Evolutionary conservation across 2,888 invertebrate genomes (phyloP), one percentile per base, ranked within the genome.

Genomic region (Ennomos fuscantarius): DNA sequence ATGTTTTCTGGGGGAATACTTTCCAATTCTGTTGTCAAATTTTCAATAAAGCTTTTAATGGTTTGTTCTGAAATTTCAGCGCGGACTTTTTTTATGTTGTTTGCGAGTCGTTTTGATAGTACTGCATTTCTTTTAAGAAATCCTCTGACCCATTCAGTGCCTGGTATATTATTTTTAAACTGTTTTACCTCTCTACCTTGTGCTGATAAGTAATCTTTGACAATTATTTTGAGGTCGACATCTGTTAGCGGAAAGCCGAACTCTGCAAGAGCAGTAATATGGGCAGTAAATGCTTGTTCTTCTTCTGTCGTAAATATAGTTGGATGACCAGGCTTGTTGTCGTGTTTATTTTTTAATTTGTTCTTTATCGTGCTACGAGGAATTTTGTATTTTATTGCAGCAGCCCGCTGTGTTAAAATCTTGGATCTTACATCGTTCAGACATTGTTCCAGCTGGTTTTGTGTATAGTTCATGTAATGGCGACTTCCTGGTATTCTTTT

Each of bases 201-300:
- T 9, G 46, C 36, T 31, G 32, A 8, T 8, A 47, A 37, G 31
- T 47, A 47, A 24, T 47, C 37, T 24, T 36, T 37, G 6, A 47
- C 31, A 35, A 57, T 56, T 9, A 63, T 39, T 52, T 52, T 54
- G 8, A 60, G 24, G 35, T 62, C 56, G 10, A 62, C 43, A 9
- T 52, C 62, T 11, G 52, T 55, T 8, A 62, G 39, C 13, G 55
- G 62, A 49, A 62, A 62, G 11, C 62, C 62, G 31, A 41, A 62
- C 12, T 62, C 62, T 2, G 55, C 49, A 8, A 62, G 49, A 9
- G 62, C 56, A 9, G 50, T 59, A 43, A 62, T 50, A 13, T 54
- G 36, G 15, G 50, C 50, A 15, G 54, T 52, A 56, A 50, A 50
- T 1, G 43, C 2, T 0, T 43, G 31, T 31, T 50, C 50, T 8